phyloP scores from a whole-genome alignment of 2,797 vertebrate genomes.

The Pempheris klunzingeri region DNA sequence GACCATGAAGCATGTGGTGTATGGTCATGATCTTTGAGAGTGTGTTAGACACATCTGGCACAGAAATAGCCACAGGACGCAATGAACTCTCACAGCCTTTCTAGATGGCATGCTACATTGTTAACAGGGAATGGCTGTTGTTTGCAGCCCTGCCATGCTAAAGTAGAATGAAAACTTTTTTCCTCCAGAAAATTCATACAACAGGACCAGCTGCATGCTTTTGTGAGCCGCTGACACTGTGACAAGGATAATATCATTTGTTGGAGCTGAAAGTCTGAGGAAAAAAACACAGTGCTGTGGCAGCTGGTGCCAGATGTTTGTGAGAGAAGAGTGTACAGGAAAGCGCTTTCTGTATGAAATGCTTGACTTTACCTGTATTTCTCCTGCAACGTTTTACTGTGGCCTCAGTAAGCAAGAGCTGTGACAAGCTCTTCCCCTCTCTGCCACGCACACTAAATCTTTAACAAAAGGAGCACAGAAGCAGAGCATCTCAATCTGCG shows the following conservation, averaged over 20 bases:
- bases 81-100: slow-evolving; percentile 52
- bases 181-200: slow-evolving; percentile 12
- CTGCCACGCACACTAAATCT: slow-evolving; percentile 27
- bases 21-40: slow-evolving; percentile 29
- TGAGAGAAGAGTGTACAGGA: slow-evolving; percentile 8
- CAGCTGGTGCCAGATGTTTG: slow-evolving; percentile 49
- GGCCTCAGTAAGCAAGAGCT: slow-evolving; percentile 35
- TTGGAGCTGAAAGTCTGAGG: slow-evolving; percentile 9
- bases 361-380: slow-evolving; percentile 27
- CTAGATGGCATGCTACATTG: slow-evolving; percentile 50
- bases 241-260: slow-evolving; percentile 23
- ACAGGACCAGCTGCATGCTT: background rate
- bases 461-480: slow-evolving; percentile 46
- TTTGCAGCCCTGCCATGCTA: slow-evolving; percentile 33
- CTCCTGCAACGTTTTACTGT: slow-evolving; percentile 14
- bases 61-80: slow-evolving; percentile 65
- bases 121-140: slow-evolving; percentile 64
- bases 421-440: slow-evolving; percentile 9
- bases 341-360: slow-evolving; percentile 33
- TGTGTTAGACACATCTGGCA: slow-evolving; percentile 26
- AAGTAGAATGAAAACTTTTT: slow-evolving; percentile 39
- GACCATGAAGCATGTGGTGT: slow-evolving; percentile 44
- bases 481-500: slow-evolving; percentile 42
- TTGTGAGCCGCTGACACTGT: slow-evolving; percentile 14
- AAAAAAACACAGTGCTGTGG: slow-evolving; percentile 6